These are phyloP conservation scores for Periphyllus acericola DNA, from an alignment of 2,888 invertebrate species.

Conservation along the genomic window DNA sequence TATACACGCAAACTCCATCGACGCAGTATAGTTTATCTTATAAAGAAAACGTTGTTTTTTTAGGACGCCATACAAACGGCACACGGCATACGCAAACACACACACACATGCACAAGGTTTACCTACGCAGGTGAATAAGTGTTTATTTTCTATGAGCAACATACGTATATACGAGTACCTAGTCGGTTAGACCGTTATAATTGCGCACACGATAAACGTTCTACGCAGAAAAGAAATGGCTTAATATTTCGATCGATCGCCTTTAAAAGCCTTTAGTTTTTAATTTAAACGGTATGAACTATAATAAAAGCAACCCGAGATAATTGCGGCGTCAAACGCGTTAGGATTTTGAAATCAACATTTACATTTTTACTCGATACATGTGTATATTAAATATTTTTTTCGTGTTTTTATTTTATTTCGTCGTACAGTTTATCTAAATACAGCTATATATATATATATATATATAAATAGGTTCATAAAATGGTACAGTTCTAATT, in stretches of 20 bases:
- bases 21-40: background rate
- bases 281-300: background rate
- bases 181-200: background rate
- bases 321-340: background rate
- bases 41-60: slow-evolving; percentile 2
- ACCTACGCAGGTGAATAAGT: background rate
- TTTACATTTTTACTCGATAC: background rate
- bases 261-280: background rate
- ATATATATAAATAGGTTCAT: background rate
- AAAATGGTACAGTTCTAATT: background rate
- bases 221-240: background rate
- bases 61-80: background rate
- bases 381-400: background rate
- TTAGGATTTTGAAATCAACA: background rate
- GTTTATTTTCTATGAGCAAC: background rate
- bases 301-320: background rate
- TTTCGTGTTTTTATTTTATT: slow-evolving; percentile 3
- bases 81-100: background rate
- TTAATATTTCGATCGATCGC: background rate
- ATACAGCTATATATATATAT: background rate
- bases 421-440: background rate
- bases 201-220: background rate
- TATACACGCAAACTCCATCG: background rate
- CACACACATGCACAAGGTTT: background rate
- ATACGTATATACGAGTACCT: background rate